Percentiles rank a stretch among this genome's conserved stretches.
Conservation (phyloP, 2,113 vertebrate genomes). For the Heteronetta atricapilla region DNA sequence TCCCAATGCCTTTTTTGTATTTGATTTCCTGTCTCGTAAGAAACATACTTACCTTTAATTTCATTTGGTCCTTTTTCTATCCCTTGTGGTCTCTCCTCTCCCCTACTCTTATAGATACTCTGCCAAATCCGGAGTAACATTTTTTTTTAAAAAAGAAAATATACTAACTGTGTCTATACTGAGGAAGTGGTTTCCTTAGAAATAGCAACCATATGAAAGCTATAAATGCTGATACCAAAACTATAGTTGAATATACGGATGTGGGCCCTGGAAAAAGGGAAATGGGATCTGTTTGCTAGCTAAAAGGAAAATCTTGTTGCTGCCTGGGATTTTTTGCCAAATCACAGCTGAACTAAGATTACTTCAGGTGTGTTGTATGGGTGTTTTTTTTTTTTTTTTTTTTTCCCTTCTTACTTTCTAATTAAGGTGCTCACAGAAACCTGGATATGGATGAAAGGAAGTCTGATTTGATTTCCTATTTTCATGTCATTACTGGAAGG, state of each 20-base stretch:
- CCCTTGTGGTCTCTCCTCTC: background rate
- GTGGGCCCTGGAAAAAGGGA: conserved; percentile 1
- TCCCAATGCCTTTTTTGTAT: background rate
- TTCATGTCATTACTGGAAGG: background rate
- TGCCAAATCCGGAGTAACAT: background rate
- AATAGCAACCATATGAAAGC: conserved; percentile 41
- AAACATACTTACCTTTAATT: background rate
- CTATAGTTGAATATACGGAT: background rate
- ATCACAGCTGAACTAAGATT: background rate
- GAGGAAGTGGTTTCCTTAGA: conserved; percentile 62
- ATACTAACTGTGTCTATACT: background rate
- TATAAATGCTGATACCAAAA: conserved; percentile 32
- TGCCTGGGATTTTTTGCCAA: conserved; percentile 31
- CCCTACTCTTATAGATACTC: background rate
- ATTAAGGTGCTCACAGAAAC: accelerated
- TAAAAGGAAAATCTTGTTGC: background rate
- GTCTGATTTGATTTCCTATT: background rate
- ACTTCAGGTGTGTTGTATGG: background rate
- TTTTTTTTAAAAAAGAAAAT: too few relatives aligned
- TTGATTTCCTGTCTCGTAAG: background rate
- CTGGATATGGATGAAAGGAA: background rate
- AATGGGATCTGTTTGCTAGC: conserved; percentile 1
- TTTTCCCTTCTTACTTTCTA: background rate
- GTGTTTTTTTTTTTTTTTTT: background rate
- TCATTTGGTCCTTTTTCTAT: background rate